A percentile compares a stretch with the other conserved stretches of the same genome.
Evolutionary conservation across 2,113 vertebrate genomes (phyloP).

Genomic region (Octodon degus): DNA sequence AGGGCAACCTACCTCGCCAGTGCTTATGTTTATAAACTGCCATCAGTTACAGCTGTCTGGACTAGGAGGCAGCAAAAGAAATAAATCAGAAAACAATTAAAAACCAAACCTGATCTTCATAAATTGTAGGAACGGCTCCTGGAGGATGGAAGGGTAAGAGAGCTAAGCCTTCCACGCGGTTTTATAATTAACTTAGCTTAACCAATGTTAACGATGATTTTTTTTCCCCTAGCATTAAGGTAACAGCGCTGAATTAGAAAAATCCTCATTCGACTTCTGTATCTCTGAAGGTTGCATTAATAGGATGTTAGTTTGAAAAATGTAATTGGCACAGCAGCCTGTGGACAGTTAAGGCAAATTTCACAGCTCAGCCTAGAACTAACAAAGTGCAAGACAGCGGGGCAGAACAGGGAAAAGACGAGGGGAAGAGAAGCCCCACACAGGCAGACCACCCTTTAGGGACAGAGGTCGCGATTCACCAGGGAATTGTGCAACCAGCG

Average conservation of each 20-base stretch:
- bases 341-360: background rate
- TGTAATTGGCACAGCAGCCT: background rate
- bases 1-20: background rate
- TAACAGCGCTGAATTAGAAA: slow-evolving; percentile 49
- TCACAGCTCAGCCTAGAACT: slow-evolving; percentile 7
- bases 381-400: background rate
- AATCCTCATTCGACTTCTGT: slow-evolving; percentile 18
- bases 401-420: no score
- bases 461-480: background rate
- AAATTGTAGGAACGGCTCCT: background rate
- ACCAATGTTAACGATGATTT: slow-evolving; percentile 5
- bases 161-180: background rate
- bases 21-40: slow-evolving; percentile 29
- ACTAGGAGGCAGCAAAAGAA: background rate
- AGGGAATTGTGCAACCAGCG: background rate
- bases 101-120: background rate
- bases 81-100: background rate
- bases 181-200: slow-evolving; percentile 41
- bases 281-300: slow-evolving; percentile 72
- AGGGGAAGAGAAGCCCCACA: background rate
- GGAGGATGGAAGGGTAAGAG: background rate
- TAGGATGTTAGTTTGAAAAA: slow-evolving; percentile 49
- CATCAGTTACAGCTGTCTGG: slow-evolving; percentile 64
- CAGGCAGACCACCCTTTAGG: background rate
- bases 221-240: background rate